These are phyloP conservation scores for Bathynomus jamesi DNA, from an alignment of 1,140 invertebrate genomes.

Conservation along the genomic window DNA sequence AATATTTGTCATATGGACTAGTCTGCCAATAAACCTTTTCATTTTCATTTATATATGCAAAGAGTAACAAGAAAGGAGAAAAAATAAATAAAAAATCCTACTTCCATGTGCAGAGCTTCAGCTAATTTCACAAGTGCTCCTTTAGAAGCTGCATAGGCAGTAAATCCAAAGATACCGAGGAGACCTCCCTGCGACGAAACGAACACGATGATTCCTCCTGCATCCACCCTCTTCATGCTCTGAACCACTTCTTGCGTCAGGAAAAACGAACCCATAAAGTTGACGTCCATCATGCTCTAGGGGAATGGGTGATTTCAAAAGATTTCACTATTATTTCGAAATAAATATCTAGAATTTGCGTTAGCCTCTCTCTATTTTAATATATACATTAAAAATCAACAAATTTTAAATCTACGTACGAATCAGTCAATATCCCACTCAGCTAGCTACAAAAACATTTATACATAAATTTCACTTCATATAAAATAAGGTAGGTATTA, in stretches of 20 bases:
- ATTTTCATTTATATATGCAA: no score
- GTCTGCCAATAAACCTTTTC: no score
- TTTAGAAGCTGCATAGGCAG: conserved; percentile 85
- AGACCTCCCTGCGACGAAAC: conserved; percentile 84
- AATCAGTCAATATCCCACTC: background rate
- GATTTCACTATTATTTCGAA: conserved; percentile 9
- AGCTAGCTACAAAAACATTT: background rate
- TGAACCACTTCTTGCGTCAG: conserved; percentile 50
- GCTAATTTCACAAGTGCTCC: conserved; percentile 91
- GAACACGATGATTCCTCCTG: conserved; percentile 66
- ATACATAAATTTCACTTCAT: background rate
- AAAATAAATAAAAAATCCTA: no score
- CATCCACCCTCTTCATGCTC: conserved; percentile 46
- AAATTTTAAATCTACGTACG: background rate
- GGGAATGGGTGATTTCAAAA: conserved; percentile 28
- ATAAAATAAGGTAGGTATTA: background rate
- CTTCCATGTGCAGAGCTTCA: conserved; percentile 88
- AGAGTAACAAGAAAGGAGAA: no score
- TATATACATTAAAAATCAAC: background rate
- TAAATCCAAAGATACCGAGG: conserved; percentile 83
- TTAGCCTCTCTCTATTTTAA: background rate
- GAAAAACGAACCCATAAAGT: conserved; percentile 51
- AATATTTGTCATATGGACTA: no score
- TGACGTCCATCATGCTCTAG: conserved; percentile 52
- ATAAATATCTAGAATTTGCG: background rate